Percentiles rank a stretch among this genome's conserved stretches.
Evolutionary conservation across 2,113 vertebrate genomes (phyloP).

Genomic region (Chlorocebus sabaeus): DNA sequence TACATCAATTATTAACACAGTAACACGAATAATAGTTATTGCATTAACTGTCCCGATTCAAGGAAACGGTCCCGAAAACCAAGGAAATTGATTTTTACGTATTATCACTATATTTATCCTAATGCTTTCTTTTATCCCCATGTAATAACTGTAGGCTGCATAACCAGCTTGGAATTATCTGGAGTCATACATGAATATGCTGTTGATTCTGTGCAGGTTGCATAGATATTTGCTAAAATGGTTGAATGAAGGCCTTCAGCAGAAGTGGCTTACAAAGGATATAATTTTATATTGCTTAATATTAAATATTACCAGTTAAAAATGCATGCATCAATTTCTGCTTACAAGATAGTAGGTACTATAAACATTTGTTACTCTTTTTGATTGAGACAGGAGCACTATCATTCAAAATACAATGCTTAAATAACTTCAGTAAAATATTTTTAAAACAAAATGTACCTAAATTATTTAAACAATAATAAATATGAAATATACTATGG

Average conservation of each 20-base stretch:
- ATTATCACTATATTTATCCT: neutral
- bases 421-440: neutral
- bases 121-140: neutral
- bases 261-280: neutral
- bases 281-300: neutral
- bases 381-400: neutral
- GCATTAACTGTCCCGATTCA: neutral
- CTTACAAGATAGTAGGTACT: neutral
- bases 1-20: neutral
- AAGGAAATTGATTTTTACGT: neutral
- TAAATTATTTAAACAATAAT: neutral
- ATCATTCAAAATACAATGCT: neutral
- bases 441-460: neutral
- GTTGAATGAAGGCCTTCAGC: neutral
- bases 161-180: neutral
- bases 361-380: neutral
- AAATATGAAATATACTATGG: neutral
- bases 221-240: neutral
- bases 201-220: neutral
- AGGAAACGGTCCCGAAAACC: too few species aligned
- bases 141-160: neutral
- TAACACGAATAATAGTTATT: neutral
- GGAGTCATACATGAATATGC: neutral
- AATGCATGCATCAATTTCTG: neutral
- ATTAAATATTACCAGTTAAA: neutral